Base-by-base conservation (phyloP, 1,140 invertebrate genomes). In the Drosophila nigrodunni region DNA sequence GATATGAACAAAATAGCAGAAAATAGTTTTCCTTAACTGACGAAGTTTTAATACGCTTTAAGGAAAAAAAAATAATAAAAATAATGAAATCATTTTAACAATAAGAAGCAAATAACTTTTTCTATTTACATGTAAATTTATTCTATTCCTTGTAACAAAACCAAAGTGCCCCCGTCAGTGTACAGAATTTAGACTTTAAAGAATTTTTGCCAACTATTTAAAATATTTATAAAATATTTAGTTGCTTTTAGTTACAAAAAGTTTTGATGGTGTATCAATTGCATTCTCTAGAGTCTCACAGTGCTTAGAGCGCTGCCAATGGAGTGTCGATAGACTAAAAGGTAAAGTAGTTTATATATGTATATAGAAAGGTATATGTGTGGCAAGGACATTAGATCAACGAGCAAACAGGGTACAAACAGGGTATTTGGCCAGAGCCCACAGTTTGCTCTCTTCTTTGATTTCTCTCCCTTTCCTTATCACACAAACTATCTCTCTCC, bases 381-480 rank as follows among this genome's bases (percentile, higher is more conserved):
- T 55, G 64, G 39, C 62, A 67, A 66, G 70, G 30, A 58, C 47
- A 67, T 73, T 30, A 67, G 52, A 67, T 68, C 30, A 11, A 50
- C 59, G 34, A 18, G 47, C 35, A 39, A 30, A 30, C 25, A 5
- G 25, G 25, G 25, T 34, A 30, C 43, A 18, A 43, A 6, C 7
- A 66, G 62, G 47, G 30, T 60, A 67, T 67, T 21, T 55, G 13
- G 9, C n/a, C 18, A 52, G 49, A 64, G 37, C 50, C 50, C 62
- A 54, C 47, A 69, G 50, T 46, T 65, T 55, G 55, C 10, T 3
- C 39, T 18, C 11, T 2, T 13, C n/a, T 52, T 21, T 50, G 11
- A 37, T 37, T 61, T 60, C 43, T 60, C 46, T 50, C 21, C 10
- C 59, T 25, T 25, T 49, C 47, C 21, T 21, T 49, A 18, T 41